phyloP scores from a whole-genome alignment of 2,888 invertebrate genomes.

The Caenorhabditis sinica region DNA sequence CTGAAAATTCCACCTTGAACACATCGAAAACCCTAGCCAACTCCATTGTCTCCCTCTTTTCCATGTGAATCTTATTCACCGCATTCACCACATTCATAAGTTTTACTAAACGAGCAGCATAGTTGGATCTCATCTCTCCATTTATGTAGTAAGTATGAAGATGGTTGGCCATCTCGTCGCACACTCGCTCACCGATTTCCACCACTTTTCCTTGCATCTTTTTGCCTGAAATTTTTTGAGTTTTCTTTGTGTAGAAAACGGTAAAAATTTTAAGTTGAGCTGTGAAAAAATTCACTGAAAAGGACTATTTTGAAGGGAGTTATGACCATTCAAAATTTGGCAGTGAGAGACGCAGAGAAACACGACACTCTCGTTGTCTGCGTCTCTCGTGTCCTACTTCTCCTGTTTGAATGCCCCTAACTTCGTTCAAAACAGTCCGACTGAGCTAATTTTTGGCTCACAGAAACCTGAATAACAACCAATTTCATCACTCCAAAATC shows the following conservation, averaged over 20 bases:
- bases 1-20: constrained; percentile 70
- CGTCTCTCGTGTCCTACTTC: neutral
- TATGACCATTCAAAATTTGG: neutral
- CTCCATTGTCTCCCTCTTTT: constrained; percentile 66
- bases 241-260: neutral
- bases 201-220: constrained; percentile 49
- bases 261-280: neutral
- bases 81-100: constrained; percentile 71
- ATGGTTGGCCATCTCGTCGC: constrained; percentile 64
- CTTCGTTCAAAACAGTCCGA: neutral
- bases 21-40: constrained; percentile 71
- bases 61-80: constrained; percentile 68
- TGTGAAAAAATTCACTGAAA: neutral
- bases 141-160: constrained; percentile 65
- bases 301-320: neutral
- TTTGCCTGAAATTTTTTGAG: constrained; percentile 41
- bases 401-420: neutral
- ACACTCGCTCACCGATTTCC: constrained; percentile 52
- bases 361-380: neutral
- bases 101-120: constrained; percentile 68
- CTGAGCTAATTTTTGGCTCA: neutral
- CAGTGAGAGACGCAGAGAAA: neutral
- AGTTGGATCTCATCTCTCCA: constrained; percentile 57
- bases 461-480: neutral
- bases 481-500: neutral